Evolutionary conservation across 2,797 vertebrate species (phyloP).

Genomic region (Pseudochromis fuscus): DNA sequence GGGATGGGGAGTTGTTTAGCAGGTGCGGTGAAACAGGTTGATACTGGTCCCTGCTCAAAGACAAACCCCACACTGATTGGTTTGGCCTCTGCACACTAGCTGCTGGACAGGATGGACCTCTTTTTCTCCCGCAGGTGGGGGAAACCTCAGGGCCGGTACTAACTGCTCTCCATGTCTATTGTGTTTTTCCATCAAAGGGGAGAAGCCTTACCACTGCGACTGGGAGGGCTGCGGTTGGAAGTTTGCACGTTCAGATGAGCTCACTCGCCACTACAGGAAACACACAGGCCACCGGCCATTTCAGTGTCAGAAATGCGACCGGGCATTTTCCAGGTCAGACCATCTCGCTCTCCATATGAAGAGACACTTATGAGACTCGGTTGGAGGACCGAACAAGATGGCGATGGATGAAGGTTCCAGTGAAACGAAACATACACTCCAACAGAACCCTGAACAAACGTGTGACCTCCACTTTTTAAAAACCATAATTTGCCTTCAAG

Average conservation of each 20-base stretch:
- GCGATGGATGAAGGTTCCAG: constrained; percentile 48
- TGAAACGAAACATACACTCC: constrained; percentile 18
- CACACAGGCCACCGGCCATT: constrained; percentile 89
- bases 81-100: constrained; percentile 61
- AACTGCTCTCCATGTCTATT: constrained; percentile 72
- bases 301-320: constrained; percentile 89
- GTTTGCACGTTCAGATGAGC: constrained; percentile 89
- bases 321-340: constrained; percentile 89
- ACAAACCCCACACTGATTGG: constrained; percentile 61
- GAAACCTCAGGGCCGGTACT: constrained; percentile 58
- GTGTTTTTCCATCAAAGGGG: constrained; percentile 82
- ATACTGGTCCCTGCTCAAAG: constrained; percentile 80
- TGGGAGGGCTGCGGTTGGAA: constrained; percentile 92
- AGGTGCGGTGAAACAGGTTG: constrained; percentile 79
- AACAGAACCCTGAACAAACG: constrained; percentile 61
- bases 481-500: constrained; percentile 84
- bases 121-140: constrained; percentile 60
- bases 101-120: constrained; percentile 76
- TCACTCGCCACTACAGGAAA: constrained; percentile 89
- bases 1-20: constrained; percentile 61
- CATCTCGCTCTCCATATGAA: constrained; percentile 91
- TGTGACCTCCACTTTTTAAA: constrained; percentile 54
- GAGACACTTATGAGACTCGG: constrained; percentile 84
- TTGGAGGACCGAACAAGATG: constrained; percentile 27
- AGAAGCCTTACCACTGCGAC: constrained; percentile 91